Evolutionary conservation across 2,888 invertebrate genomes (phyloP).

Genomic region (Caenorhabditis macrosperma): DNA sequence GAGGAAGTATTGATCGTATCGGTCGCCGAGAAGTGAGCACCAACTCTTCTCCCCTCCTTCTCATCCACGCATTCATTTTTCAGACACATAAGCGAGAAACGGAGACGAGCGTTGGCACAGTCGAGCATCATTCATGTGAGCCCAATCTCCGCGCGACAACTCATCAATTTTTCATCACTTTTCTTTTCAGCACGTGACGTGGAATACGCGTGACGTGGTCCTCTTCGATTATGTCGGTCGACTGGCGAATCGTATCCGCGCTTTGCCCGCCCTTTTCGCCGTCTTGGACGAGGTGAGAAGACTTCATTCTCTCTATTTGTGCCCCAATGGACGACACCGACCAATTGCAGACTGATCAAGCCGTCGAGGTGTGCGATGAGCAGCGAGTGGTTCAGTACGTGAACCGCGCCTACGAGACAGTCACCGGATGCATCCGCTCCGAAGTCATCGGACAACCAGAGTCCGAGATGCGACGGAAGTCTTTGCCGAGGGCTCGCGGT

Average conservation of each 20-base stretch:
- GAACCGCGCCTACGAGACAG: constrained; percentile 81
- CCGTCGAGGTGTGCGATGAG: constrained; percentile 79
- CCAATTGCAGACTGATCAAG: constrained; percentile 78
- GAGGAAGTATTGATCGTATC: constrained; percentile 60
- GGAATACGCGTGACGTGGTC: constrained; percentile 72
- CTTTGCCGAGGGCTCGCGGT: constrained; percentile 66
- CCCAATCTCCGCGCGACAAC: background rate
- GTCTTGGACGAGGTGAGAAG: constrained; percentile 77
- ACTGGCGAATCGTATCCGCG: constrained; percentile 74
- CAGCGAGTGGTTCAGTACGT: constrained; percentile 81
- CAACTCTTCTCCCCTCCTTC: background rate
- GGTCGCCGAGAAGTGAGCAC: constrained; percentile 66
- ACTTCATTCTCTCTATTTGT: too few relatives aligned
- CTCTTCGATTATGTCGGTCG: constrained; percentile 76
- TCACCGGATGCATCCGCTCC: constrained; percentile 81
- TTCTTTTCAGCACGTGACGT: constrained; percentile 63
- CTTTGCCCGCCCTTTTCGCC: constrained; percentile 79
- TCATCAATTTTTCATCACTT: constrained; percentile 16
- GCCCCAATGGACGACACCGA: background rate
- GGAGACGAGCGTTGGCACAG: constrained; percentile 66
- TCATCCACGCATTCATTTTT: constrained; percentile 17
- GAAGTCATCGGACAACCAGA: constrained; percentile 78
- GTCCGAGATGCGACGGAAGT: constrained; percentile 68
- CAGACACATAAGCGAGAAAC: constrained; percentile 72
- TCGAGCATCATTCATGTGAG: constrained; percentile 72